Evolutionary conservation across 2,888 invertebrate genomes (phyloP), one percentile per base, ranked within the genome.

Genomic region (Phanerotoma sp.): DNA sequence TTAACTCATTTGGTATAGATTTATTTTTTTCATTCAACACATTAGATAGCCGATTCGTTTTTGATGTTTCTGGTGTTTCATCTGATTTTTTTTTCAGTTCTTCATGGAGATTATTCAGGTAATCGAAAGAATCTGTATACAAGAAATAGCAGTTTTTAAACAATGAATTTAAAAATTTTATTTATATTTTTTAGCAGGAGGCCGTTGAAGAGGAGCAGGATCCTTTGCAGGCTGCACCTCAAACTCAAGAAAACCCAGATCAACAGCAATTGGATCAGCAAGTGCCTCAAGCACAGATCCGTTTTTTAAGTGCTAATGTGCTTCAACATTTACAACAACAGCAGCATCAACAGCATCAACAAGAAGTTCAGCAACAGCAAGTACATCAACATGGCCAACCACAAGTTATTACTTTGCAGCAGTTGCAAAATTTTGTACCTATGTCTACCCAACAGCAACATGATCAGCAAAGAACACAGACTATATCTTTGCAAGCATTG

Each of bases 381-480:
- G 81, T 78, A 65, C 70, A 74, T 42, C 77, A 77, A 21, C 74
- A 72, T 51, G 55, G 55, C 46, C 71, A 76, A 37, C 77, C 75
- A 4, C 77, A 80, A 63, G 78, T 81, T 48, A 80, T 81, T 50
- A 80, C 81, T 4, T 61, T 81, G 48, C 78, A 79, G 42, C 80
- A 80, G 56, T 62, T 80, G 51, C 80, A 80, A 58, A 80, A 79
- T 60, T 78, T 79, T 56, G 73, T 80, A 63, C 80, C 80, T 57
- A 69, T 78, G 64, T 62, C 69, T n/a, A n/a, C n/a, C 13, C 75
- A 77, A 46, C 69, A 75, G 6, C 73, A 73, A 54, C 77, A 73
- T 35, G 74, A 74, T 48, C 75, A 72, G 42, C 77, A 74, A 52
- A 71, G 73, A 55, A 64, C 74, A 1, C 78, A 74, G 55, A 72